Conservation (phyloP, 2,113 vertebrate species). For the Phocoena phocoena region DNA sequence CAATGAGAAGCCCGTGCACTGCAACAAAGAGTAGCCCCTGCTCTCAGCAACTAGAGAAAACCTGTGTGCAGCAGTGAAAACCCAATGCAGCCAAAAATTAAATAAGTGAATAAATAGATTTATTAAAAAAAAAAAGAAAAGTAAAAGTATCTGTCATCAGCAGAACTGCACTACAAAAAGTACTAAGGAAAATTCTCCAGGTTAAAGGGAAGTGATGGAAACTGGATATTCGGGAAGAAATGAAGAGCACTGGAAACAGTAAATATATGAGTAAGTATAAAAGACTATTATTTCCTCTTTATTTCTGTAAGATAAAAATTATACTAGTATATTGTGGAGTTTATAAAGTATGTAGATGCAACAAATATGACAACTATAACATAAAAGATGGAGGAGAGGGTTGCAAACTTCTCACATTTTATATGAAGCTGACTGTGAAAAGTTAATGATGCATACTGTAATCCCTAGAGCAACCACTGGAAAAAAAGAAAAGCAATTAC, state of each 20-base stretch:
- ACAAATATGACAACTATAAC: not conserved
- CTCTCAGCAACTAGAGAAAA: not conserved
- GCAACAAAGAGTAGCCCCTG: not conserved
- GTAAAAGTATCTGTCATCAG: too few relatives aligned
- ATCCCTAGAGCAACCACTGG: not conserved
- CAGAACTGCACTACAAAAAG: not conserved
- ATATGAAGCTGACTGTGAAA: not conserved
- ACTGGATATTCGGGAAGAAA: not conserved
- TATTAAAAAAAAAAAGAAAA: too few relatives aligned
- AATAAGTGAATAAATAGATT: not conserved
- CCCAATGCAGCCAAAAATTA: not conserved
- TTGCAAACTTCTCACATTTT: not conserved
- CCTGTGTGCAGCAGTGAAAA: not conserved
- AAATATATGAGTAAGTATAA: not conserved
- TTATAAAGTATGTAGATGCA: not conserved
- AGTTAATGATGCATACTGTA: not conserved
- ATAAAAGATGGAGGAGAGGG: not conserved
- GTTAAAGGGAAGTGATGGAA: not conserved
- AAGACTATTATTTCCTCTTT: not conserved
- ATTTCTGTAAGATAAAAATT: not conserved
- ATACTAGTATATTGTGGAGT: not conserved
- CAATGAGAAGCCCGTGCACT: not conserved
- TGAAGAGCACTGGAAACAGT: not conserved
- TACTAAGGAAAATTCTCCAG: not conserved
- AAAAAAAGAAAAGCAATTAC: not conserved